phyloP scores from a whole-genome alignment of 2,888 invertebrate species.

The Ferdinandea cuprea region DNA sequence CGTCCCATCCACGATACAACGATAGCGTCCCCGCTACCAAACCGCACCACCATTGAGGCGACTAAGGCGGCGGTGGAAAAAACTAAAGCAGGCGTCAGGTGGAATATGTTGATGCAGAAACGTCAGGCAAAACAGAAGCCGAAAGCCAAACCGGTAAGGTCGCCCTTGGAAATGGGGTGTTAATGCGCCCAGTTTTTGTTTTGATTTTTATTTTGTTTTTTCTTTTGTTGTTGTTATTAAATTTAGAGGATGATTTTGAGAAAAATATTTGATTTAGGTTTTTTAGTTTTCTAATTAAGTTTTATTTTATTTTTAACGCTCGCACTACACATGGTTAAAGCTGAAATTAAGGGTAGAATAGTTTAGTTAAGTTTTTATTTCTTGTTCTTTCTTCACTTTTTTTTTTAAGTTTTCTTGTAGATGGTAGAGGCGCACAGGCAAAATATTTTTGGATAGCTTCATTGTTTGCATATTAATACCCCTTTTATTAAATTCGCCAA shows the following conservation, averaged over 20 bases:
- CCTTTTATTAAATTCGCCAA: no score
- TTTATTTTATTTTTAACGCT: constrained; percentile 58
- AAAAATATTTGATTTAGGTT: constrained; percentile 10
- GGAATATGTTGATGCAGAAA: constrained; percentile 83
- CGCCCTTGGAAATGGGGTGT: constrained; percentile 32
- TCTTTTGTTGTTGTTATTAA: constrained; percentile 52
- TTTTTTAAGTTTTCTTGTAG: constrained; percentile 6
- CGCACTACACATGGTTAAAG: constrained; percentile 70
- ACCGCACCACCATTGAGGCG: constrained; percentile 39
- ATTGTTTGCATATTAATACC: neutral
- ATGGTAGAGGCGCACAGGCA: constrained; percentile 1
- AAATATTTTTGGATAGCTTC: neutral
- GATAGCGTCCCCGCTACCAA: constrained; percentile 31
- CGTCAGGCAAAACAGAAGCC: constrained; percentile 82
- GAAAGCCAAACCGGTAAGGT: constrained; percentile 82
- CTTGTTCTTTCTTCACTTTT: constrained; percentile 1
- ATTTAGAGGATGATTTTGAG: constrained; percentile 16
- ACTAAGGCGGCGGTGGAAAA: constrained; percentile 75
- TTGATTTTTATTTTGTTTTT: constrained; percentile 43
- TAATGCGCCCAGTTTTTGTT: constrained; percentile 14
- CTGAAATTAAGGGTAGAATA: constrained; percentile 41
- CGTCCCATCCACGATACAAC: constrained; percentile 32
- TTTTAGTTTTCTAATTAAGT: constrained; percentile 12
- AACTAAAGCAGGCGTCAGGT: constrained; percentile 77
- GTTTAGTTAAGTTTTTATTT: neutral